These are phyloP conservation scores for Herpailurus yagouaroundi DNA, from an alignment of 2,113 vertebrate species.

Conservation along the genomic window DNA sequence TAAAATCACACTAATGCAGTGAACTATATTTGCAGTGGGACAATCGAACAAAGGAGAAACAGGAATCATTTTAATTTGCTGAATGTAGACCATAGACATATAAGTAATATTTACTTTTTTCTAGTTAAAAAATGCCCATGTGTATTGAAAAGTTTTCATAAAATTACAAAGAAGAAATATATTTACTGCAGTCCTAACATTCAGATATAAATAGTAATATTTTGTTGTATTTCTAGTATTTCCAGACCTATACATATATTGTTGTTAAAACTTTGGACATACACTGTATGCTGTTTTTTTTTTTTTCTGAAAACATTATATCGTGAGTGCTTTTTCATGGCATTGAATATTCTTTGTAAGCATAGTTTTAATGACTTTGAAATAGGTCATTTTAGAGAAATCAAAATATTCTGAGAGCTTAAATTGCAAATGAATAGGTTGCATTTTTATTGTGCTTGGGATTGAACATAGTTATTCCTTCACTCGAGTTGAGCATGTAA, in stretches of 20 bases:
- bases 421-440: not conserved
- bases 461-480: constrained; percentile 10
- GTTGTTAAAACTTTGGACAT: not conserved
- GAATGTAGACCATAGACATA: not conserved
- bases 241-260: not conserved
- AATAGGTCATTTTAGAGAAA: constrained; percentile 38
- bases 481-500: not conserved
- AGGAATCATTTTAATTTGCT: not conserved
- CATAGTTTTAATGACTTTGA: not conserved
- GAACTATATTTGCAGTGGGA: not conserved
- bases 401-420: constrained; percentile 46
- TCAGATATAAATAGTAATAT: not conserved
- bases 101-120: not conserved
- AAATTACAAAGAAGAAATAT: constrained; percentile 27
- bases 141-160: not conserved
- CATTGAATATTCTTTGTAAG: not conserved
- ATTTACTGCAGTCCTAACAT: not conserved
- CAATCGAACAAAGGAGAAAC: not conserved
- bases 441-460: not conserved
- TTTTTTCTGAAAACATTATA: not conserved
- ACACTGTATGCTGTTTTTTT: not conserved
- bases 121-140: not conserved
- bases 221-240: constrained; percentile 25
- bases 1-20: not conserved
- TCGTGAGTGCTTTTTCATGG: not conserved